Percentiles rank a stretch among this genome's conserved stretches.
Conservation (phyloP, 2,113 vertebrate species). For the Chunga burmeisteri region DNA sequence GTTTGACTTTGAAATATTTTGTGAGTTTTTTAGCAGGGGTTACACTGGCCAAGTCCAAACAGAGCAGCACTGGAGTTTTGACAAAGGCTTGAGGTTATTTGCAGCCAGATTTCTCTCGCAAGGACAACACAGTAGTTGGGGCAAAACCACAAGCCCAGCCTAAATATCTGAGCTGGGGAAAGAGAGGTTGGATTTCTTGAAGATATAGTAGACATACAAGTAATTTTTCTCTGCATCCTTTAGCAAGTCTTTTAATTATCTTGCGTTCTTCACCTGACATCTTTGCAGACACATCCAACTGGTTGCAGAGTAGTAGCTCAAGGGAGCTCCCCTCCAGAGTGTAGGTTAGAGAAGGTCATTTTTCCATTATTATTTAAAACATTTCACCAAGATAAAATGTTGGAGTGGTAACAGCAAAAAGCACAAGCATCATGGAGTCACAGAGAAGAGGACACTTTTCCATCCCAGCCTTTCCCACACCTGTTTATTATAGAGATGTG, state of each 20-base stretch:
- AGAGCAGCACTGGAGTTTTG: not conserved
- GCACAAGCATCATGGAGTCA: not conserved
- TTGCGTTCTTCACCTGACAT: not conserved
- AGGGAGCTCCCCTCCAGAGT: not conserved
- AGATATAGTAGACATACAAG: not conserved
- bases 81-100: not conserved
- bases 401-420: not conserved
- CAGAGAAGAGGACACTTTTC: not conserved
- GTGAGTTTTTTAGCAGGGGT: not conserved
- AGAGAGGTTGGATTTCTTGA: not conserved
- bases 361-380: not conserved
- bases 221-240: not conserved
- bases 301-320: not conserved
- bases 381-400: not conserved
- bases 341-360: not conserved
- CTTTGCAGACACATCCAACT: not conserved
- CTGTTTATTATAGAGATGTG: not conserved
- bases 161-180: not conserved
- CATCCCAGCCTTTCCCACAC: not conserved
- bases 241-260: not conserved
- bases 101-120: not conserved
- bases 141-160: not conserved
- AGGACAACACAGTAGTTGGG: not conserved
- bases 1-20: conserved; percentile 56
- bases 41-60: not conserved